Evolutionary conservation across 2,113 vertebrate species (phyloP), one percentile per base, ranked within the genome.

Genomic region (Rhabdornis inornatus): DNA sequence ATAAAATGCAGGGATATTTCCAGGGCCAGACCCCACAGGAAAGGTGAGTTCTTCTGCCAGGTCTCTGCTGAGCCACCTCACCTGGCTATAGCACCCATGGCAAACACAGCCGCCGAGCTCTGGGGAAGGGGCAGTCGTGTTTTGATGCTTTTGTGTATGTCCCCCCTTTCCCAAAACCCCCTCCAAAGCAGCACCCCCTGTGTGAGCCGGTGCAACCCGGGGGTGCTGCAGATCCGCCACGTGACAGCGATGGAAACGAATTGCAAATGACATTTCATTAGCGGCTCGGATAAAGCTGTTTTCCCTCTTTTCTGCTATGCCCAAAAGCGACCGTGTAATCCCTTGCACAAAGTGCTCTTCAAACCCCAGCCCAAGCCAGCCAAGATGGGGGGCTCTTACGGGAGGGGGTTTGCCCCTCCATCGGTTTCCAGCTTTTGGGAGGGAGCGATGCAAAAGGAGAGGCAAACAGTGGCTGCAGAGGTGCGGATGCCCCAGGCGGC

Each of bases 211-310:
- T 60, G 78, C 91, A 40, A 61, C 18, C 87, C 50, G 25, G 70
- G 76, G 79, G 72, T 88, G 90, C 90, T 74, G 79, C 6, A 2
- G 61, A 78, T 71, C 83, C 0, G 2, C 92, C 89, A 52, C 72
- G 89, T 92, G 96, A 95, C 27, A 3, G 87, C 92, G 7, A 28
- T 81, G 93, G 95, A 96, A 93, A 77, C 7, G 89, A 96, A 97
- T 96, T 90, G 74, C 94, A 96, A 93, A 97, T 97, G 97, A 97
- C 97, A 97, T 96, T 97, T 97, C 97, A 97, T 98, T 98, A 98
- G 91, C 77, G 19, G 96, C 96, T 97, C 72, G 94, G 94, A 97
- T 97, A 98, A 97, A 96, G 96, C 97, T 96, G 95, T 95, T 97
- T 90, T 91, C 87, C 94, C 93, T 92, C 94, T 75, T 74, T 84